Evolutionary conservation across 2,797 vertebrate species (phyloP).

Genomic region (Thaleichthys pacificus): DNA sequence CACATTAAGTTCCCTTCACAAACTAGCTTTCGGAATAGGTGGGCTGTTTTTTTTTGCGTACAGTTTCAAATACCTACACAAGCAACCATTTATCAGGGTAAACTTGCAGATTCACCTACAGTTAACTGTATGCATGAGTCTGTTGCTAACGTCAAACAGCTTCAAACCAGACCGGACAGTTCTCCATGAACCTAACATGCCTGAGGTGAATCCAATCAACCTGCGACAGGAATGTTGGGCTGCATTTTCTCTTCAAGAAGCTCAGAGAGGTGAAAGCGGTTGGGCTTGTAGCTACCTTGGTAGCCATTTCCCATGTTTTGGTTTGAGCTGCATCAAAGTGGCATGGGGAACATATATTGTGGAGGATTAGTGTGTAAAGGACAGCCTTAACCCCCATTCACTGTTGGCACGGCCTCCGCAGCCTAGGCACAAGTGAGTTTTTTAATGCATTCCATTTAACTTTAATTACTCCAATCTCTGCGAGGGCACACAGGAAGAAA

Average conservation of each 20-base stretch:
- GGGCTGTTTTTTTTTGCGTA: too few relatives aligned
- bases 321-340: slow-evolving; percentile 75
- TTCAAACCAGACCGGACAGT: background rate
- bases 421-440: slow-evolving; percentile 81
- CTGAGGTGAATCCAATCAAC: slow-evolving; percentile 59
- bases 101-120: background rate
- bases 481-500: slow-evolving; percentile 86
- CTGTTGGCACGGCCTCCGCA: slow-evolving; percentile 80
- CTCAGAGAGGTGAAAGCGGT: slow-evolving; percentile 71
- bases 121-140: background rate
- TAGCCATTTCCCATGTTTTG: slow-evolving; percentile 74
- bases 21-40: background rate
- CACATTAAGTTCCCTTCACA: too few relatives aligned
- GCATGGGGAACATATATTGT: slow-evolving; percentile 73
- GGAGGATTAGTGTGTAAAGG: slow-evolving; percentile 80
- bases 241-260: slow-evolving; percentile 72
- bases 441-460: slow-evolving; percentile 86
- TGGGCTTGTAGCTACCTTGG: slow-evolving; percentile 59
- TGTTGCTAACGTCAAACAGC: background rate
- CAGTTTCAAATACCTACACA: background rate
- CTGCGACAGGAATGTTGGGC: slow-evolving; percentile 65
- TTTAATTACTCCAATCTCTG: slow-evolving; percentile 90
- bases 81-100: background rate
- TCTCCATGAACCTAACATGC: background rate
- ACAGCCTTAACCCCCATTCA: slow-evolving; percentile 77